Conservation (phyloP, 2,888 invertebrate genomes). For the Platyscelio sp. region DNA sequence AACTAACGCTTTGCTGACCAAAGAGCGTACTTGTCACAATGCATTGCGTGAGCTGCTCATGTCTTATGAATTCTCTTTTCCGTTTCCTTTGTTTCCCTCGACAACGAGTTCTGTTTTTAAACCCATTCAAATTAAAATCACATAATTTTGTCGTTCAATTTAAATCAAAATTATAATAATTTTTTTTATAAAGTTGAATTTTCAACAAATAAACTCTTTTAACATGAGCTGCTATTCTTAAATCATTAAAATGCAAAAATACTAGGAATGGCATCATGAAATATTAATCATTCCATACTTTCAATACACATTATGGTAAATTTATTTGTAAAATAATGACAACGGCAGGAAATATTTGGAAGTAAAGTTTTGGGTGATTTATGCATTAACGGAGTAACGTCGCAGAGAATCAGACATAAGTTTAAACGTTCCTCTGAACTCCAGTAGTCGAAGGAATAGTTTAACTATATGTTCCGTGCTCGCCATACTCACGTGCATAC, state of each 20-base stretch:
- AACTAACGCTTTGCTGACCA: constrained; percentile 49
- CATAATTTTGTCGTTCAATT: no score
- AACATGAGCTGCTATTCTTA: no score
- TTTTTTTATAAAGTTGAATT: no score
- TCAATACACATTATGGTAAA: neutral
- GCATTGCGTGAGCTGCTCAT: constrained; percentile 10
- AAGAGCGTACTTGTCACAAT: constrained; percentile 10
- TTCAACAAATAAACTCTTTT: no score
- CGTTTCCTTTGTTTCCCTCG: no score
- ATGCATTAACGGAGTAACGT: constrained; percentile 55
- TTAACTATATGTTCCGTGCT: constrained; percentile 49
- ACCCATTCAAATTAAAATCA: no score
- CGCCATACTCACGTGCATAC: constrained; percentile 50
- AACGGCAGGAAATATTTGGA: constrained; percentile 50
- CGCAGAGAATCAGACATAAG: constrained; percentile 59
- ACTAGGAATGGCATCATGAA: no score
- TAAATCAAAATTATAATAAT: no score
- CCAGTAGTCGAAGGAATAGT: constrained; percentile 61
- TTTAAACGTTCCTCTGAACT: constrained; percentile 63
- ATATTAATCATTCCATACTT: neutral
- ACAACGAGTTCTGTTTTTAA: no score
- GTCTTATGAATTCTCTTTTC: constrained; percentile 18
- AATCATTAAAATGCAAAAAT: no score
- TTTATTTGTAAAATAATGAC: constrained; percentile 41
- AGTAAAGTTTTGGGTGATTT: constrained; percentile 52